A percentile compares a stretch with the other conserved stretches of the same genome.
Evolutionary conservation across 2,113 vertebrate species (phyloP).

Genomic region (Mesitornis unicolor): DNA sequence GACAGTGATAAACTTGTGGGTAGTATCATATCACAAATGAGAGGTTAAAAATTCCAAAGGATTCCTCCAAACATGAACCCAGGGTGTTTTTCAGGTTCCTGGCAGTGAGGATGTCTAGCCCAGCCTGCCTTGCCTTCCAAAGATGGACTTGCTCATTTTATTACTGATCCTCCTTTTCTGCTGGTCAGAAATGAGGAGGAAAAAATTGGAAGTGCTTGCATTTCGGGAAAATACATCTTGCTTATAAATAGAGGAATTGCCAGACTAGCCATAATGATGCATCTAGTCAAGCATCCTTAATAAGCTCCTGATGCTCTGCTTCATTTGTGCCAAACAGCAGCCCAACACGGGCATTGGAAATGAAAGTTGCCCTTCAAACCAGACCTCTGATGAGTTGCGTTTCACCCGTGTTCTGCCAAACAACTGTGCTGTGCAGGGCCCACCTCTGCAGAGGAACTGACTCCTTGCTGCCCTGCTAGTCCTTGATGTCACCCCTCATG

Average conservation of each 20-base stretch:
- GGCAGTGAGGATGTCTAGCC: not conserved
- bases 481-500: not conserved
- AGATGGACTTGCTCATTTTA: not conserved
- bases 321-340: not conserved
- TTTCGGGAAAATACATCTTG: not conserved
- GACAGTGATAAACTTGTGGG: not conserved
- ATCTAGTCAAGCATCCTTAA: not conserved
- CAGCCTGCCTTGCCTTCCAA: not conserved
- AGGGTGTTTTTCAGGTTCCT: not conserved
- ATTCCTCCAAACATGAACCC: conserved; percentile 1
- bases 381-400: not conserved
- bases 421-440: accelerated
- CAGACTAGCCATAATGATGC: not conserved
- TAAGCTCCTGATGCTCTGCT: not conserved
- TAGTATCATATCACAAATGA: conserved; percentile 8
- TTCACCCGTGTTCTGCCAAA: not conserved
- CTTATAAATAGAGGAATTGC: not conserved
- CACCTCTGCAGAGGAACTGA: not conserved
- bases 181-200: not conserved
- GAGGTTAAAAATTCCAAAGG: conserved; percentile 35
- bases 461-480: not conserved
- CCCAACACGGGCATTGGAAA: not conserved
- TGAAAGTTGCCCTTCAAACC: not conserved
- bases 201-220: not conserved
- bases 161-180: not conserved